A percentile compares a stretch with the other conserved stretches of the same genome.
Evolutionary conservation across 2,113 vertebrate species (phyloP).

Genomic region (Myotis yumanensis): DNA sequence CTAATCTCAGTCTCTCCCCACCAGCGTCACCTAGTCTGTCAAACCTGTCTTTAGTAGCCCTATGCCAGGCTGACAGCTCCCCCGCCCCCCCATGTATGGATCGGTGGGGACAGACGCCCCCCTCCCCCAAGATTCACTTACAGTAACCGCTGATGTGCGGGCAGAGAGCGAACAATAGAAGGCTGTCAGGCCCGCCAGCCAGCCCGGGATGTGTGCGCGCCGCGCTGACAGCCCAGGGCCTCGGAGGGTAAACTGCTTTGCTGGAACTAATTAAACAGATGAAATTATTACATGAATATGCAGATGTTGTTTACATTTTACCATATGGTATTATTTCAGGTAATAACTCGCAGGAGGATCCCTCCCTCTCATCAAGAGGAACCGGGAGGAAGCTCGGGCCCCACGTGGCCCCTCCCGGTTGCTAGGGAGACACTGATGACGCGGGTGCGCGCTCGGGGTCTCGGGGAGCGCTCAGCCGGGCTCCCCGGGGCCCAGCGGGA

Average conservation of each 20-base stretch:
- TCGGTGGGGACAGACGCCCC: conserved; percentile 83
- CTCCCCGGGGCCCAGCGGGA: neutral
- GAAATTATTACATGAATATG: conserved; percentile 99
- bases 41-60: conserved; percentile 82
- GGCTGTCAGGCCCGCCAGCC: conserved; percentile 93
- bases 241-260: conserved; percentile 99
- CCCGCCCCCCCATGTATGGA: conserved; percentile 80
- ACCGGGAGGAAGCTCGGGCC: conserved; percentile 87
- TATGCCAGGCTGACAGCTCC: conserved; percentile 82
- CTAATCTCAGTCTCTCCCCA: neutral
- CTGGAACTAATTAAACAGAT: conserved; percentile 99
- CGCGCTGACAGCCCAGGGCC: conserved; percentile 94
- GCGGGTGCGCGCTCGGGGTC: conserved; percentile 52
- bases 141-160: conserved; percentile 88
- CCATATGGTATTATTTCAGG: conserved; percentile 99
- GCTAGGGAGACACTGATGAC: conserved; percentile 86
- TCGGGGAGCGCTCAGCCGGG: neutral
- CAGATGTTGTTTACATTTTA: conserved; percentile 99
- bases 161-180: conserved; percentile 92
- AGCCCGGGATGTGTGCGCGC: conserved; percentile 91
- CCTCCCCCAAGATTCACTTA: conserved; percentile 91
- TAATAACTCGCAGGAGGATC: conserved; percentile 95
- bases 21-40: conserved; percentile 83
- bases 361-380: conserved; percentile 93
- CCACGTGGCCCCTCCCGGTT: conserved; percentile 86